Evolutionary conservation across 2,888 invertebrate genomes (phyloP).

Genomic region (Leptopilina drosophilae): DNA sequence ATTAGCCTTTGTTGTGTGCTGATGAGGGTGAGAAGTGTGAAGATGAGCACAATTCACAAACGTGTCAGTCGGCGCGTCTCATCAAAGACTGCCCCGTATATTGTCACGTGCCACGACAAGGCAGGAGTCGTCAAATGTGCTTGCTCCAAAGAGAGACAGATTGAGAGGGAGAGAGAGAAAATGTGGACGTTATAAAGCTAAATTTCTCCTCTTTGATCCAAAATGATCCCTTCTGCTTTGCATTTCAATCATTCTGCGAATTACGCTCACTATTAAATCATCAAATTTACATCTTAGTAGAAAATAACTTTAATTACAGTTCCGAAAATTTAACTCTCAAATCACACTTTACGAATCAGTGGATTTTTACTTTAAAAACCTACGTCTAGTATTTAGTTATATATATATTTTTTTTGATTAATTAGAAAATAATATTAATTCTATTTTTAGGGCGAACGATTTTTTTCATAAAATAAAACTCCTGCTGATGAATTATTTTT

Average conservation of each 20-base stretch:
- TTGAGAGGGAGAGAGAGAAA: conserved; percentile 41
- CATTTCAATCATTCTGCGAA: conserved; percentile 62
- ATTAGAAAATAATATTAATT: too few relatives aligned
- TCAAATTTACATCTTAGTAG: background rate
- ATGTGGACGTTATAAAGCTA: conserved; percentile 45
- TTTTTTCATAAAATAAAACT: too few relatives aligned
- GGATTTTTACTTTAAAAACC: background rate
- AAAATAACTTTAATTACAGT: conserved; percentile 3
- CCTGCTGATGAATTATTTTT: too few relatives aligned
- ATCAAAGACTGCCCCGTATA: conserved; percentile 56
- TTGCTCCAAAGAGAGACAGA: conserved; percentile 30
- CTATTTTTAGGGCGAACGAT: too few relatives aligned
- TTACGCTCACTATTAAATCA: conserved; percentile 1
- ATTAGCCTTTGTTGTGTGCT: conserved; percentile 70
- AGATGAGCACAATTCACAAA: conserved; percentile 40
- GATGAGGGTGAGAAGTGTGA: conserved; percentile 49
- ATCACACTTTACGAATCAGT: background rate
- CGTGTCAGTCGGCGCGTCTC: conserved; percentile 70
- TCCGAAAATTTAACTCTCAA: background rate
- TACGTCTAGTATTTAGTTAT: too few relatives aligned
- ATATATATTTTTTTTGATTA: too few relatives aligned
- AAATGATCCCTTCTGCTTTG: conserved; percentile 54
- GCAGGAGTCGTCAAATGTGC: conserved; percentile 32
- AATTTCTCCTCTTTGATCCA: conserved; percentile 60
- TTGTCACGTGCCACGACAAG: conserved; percentile 66